Conservation (phyloP, 2,888 invertebrate species). For the Drosophila paranaensis region DNA sequence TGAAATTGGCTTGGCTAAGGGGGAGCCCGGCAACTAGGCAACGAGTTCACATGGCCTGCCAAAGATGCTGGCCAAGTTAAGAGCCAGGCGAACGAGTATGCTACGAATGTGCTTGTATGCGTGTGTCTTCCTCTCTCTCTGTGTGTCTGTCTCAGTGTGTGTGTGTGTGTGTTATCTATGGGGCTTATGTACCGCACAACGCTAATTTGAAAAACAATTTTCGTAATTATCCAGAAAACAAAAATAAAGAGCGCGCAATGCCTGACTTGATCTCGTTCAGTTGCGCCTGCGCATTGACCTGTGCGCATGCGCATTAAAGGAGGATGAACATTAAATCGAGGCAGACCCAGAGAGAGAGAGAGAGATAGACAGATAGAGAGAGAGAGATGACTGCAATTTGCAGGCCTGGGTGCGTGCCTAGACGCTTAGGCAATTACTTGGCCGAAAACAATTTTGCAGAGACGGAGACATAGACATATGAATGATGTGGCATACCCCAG, state of each 20-base stretch:
- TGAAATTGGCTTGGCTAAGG: conserved; percentile 62
- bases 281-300: conserved; percentile 77
- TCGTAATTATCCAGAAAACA: conserved; percentile 83
- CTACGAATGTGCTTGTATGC: conserved; percentile 27
- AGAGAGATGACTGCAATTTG: conserved; percentile 55
- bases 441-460: conserved; percentile 73
- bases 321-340: conserved; percentile 58
- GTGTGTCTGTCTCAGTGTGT: conserved; percentile 42
- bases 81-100: conserved; percentile 43
- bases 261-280: conserved; percentile 73
- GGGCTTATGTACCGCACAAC: conserved; percentile 80
- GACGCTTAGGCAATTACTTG: conserved; percentile 78
- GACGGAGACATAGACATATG: conserved; percentile 76
- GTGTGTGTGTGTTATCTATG: conserved; percentile 75
- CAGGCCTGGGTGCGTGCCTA: conserved; percentile 75
- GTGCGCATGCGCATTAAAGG: conserved; percentile 78
- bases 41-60: conserved; percentile 53
- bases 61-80: conserved; percentile 60
- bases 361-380: conserved; percentile 1
- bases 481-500: conserved; percentile 67
- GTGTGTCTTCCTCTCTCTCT: conserved; percentile 26
- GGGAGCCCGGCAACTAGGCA: conserved; percentile 19
- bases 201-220: conserved; percentile 85
- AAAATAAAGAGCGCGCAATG: conserved; percentile 52
- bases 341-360: conserved; percentile 1